phyloP scores from a whole-genome alignment of 2,113 vertebrate genomes.

The Gambusia affinis region DNA sequence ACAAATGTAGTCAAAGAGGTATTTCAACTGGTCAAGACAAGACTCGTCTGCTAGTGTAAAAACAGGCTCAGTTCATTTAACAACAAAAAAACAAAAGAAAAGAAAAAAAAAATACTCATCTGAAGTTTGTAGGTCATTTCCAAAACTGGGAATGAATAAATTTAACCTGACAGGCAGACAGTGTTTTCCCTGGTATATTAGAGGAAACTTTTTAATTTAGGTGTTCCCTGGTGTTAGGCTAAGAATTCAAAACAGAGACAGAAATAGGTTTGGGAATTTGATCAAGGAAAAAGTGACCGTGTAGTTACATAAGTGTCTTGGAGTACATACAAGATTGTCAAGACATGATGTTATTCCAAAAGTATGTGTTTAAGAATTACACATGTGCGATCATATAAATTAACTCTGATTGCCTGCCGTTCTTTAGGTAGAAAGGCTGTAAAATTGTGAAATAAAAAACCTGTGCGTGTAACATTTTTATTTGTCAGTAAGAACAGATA shows the following conservation, averaged over 20 bases:
- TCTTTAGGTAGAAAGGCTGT: neutral
- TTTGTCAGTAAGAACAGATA: neutral
- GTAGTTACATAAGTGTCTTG: slow-evolving; percentile 20
- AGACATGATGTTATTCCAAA: slow-evolving; percentile 4
- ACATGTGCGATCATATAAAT: neutral
- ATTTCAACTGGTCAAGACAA: slow-evolving; percentile 69
- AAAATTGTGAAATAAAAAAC: neutral
- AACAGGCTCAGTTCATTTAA: slow-evolving; percentile 24
- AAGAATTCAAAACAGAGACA: slow-evolving; percentile 4
- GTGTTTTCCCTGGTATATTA: neutral
- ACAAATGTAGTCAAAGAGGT: slow-evolving; percentile 52
- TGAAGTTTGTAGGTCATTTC: slow-evolving; percentile 52
- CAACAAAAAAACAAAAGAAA: slow-evolving; percentile 6
- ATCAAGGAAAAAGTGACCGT: slow-evolving; percentile 17
- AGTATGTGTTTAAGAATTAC: neutral
- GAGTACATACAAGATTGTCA: slow-evolving; percentile 16
- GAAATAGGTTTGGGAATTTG: slow-evolving; percentile 4
- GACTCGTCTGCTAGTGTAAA: slow-evolving; percentile 34
- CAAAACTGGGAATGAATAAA: slow-evolving; percentile 17
- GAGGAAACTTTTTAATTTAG: neutral
- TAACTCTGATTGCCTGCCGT: neutral
- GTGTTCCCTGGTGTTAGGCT: neutral
- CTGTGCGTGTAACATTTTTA: neutral
- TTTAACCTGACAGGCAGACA: slow-evolving; percentile 4
- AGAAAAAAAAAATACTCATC: neutral